Evolutionary conservation across 2,888 invertebrate genomes (phyloP), one percentile per base, ranked within the genome.

Genomic region (Metallyticus violacea): DNA sequence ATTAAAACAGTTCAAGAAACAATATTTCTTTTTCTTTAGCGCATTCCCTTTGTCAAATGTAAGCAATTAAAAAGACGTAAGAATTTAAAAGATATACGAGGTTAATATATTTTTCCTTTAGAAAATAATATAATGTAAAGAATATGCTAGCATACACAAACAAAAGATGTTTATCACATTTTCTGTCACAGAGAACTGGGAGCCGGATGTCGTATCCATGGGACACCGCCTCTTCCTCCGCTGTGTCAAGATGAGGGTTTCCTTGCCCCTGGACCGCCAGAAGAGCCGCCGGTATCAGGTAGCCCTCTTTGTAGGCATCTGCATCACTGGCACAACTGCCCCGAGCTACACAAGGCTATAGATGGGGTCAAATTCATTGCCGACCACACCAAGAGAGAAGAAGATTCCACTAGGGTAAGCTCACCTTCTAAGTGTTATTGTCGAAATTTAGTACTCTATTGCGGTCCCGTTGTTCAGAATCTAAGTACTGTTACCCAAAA

Each of bases 291-390:
- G 90, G 91, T 91, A 91, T 93, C 93, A 91, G 93, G 93, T 91
- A 94, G 93, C 89, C 93, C 92, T 89, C 93, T 94, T 89, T 94
- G 95, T 91, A 93, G 93, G 91, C 93, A 95, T 89, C 93, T 94
- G 89, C 95, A 96, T 89, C 94, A 96, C 90, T 97, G 97, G 97
- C 97, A 97, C 91, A 95, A 96, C 91, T 98, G 97, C 92, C 97
- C 97, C 79, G 98, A 98, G 92, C 94, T 98, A 89, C 96, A 97
- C 92, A 97, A 97, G 92, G 98, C 98, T 90, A 97, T 97, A 92
- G 97, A 97, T 91, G 97, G 97, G 89, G 97, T 98, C 89, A 95
- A 96, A 90, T 98, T 97, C 91, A 98, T 98, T 90, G 98, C 98
- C 84, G 97, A 98, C 92, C 97, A 98, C 92, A 97, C 97, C 87